Evolutionary conservation across 1,140 invertebrate genomes (phyloP), one percentile per base, ranked within the genome.

Genomic region (Drosophila punjabiensis): DNA sequence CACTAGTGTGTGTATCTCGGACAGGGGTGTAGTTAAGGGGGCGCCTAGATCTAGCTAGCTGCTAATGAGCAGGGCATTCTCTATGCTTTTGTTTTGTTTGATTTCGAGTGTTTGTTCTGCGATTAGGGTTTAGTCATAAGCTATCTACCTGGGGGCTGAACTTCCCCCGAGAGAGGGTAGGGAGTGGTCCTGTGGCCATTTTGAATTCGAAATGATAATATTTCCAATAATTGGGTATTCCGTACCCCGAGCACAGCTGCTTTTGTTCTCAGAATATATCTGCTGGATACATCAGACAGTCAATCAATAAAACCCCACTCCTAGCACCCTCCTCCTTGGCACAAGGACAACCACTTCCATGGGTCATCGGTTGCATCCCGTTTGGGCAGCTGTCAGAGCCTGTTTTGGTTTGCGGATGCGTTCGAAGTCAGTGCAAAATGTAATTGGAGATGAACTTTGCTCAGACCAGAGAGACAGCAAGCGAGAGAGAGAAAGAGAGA

Each of bases 401-500:
- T 75, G 71, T 62, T 75, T 45, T 62, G 39, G 33, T 16, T 10
- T 60, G 30, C 37, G 35, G 35, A 71, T 53, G 47, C 37, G 13
- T 30, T 28, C 41, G 41, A 16, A 10, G 14, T 11, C 35, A 62
- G 58, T 63, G 20, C 65, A 59, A 58, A 63, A 52, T 28, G 43
- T 79, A 79, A 79, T 79, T 79, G 65, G 37, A 63, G 33, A 14
- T 28, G 76, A 70, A 79, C 76, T 79, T 79, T 79, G 76, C 39
- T 43, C 76, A 47, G 48, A 4, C 37, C 39, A 41, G 33, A 18
- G 11, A 0, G 24, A 76, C 24, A 28, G 24, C 30, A 14, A 63
- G n/a, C 7, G 48, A 33, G 52, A 33, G 50, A 53, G n/a, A 18
- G 16, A 2, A 1, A 52, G 52, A n/a, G 16, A 2, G 1, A 52